Base-by-base conservation (phyloP, 2,113 vertebrate genomes). In the Cervus canadensis region DNA sequence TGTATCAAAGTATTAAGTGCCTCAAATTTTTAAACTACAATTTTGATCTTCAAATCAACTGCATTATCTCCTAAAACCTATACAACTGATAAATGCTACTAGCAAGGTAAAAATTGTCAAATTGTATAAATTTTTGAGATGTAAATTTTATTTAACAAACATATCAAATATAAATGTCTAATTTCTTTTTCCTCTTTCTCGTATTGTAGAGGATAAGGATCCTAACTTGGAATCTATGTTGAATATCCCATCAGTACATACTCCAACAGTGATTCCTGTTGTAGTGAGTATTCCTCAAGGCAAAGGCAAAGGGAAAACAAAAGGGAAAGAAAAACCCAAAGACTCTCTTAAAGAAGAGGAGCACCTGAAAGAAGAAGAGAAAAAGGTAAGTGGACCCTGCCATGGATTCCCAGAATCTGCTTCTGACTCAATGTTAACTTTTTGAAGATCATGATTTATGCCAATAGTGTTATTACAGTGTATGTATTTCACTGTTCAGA, bases 191-290 rank as follows among this genome's bases (percentile, higher is more conserved):
- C 50, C 54, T 30, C 97, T 94, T 52, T 36, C 30, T 93, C 26
- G 54, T 97, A 97, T 97, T 98, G 91, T 81, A 99, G 99, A 98
- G 78, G 93, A 98, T 23, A 96, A 83, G 12, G 98, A 98, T 88
- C 94, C 96, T 36, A 5, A 92, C 21, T 96, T 99, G 95, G 98
- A 92, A 97, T 62, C 94, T 74, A 98, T 99, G 98, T 64, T 99
- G 98, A 96, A 97, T 45, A 97, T 99, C 64, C 99, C 98, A 60
- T 99, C 98, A 83, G 95, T 97, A 40, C 97, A 98, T 36, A 82
- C 74, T 85, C 97, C 98, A 0, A 99, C 98, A 0, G 0, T 98
- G 84, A 3, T 98, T 96, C 98, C 98, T 54, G 21, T 97, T 91
- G 6, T 95, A 12, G 82, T 97, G 50, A 12, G 43, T 7, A 56